phyloP scores from a whole-genome alignment of 2,797 vertebrate species.

The Staurois parvus region DNA sequence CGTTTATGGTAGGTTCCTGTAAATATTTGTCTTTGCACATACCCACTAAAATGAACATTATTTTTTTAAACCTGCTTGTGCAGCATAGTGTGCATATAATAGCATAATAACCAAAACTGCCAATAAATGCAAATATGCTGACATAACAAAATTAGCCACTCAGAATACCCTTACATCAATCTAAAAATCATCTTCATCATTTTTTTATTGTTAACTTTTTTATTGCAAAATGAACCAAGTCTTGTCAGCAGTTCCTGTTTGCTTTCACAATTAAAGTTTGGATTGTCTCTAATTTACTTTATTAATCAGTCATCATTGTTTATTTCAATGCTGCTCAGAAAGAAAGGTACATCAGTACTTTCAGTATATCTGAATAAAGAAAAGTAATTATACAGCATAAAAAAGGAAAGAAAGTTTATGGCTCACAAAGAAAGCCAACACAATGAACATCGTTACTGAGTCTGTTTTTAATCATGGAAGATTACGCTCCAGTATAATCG shows the following conservation, averaged over 20 bases:
- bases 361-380: slow-evolving; percentile 15
- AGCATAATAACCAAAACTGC: neutral
- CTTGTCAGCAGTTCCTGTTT: neutral
- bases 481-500: slow-evolving; percentile 49
- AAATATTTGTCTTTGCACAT: neutral
- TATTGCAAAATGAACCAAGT: neutral
- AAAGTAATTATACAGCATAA: slow-evolving; percentile 20
- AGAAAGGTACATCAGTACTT: slow-evolving; percentile 12
- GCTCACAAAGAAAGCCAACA: slow-evolving; percentile 29
- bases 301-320: slow-evolving; percentile 41
- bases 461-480: slow-evolving; percentile 45
- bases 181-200: neutral
- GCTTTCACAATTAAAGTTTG: slow-evolving; percentile 16
- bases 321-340: slow-evolving; percentile 10
- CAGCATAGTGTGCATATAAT: neutral
- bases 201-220: neutral
- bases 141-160: neutral
- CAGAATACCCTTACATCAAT: neutral
- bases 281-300: slow-evolving; percentile 25
- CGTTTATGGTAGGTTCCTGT: no score
- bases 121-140: neutral
- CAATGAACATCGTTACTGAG: slow-evolving; percentile 32
- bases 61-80: neutral
- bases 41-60: no score
- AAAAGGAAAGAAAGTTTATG: slow-evolving; percentile 16